Percentiles rank a stretch among this genome's conserved stretches.
Evolutionary conservation across 2,113 vertebrate species (phyloP).

Genomic region (Gallinago jamesoni): DNA sequence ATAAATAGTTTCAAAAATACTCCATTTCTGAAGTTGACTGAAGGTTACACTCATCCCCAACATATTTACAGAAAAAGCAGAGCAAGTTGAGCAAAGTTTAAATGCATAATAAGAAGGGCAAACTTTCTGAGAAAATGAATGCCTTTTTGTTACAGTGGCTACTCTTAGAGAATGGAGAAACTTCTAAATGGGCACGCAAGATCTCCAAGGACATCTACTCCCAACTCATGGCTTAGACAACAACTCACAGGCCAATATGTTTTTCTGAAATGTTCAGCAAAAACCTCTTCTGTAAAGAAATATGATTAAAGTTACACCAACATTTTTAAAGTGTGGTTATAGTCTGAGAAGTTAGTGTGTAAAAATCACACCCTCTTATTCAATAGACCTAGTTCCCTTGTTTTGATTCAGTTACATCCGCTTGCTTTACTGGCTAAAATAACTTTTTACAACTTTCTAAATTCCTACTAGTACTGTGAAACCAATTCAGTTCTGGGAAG

Average conservation of each 20-base stretch:
- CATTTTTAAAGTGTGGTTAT: conserved; percentile 39
- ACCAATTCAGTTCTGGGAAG: conserved; percentile 47
- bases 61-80: background rate
- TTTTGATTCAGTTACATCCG: conserved; percentile 24
- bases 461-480: conserved; percentile 45
- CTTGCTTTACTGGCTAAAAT: conserved; percentile 47
- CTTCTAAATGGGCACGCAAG: background rate
- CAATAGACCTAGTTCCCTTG: background rate
- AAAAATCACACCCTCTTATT: conserved; percentile 58
- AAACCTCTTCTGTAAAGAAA: conserved; percentile 2
- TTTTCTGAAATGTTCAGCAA: background rate
- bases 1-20: background rate
- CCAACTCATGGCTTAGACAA: background rate
- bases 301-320: conserved; percentile 4
- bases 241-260: background rate
- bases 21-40: background rate
- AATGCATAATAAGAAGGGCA: background rate
- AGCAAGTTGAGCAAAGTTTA: background rate
- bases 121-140: background rate
- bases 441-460: conserved; percentile 60
- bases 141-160: background rate
- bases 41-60: background rate
- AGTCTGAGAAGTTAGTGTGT: conserved; percentile 32
- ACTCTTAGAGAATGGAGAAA: background rate
- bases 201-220: background rate